phyloP scores from a whole-genome alignment of 2,113 vertebrate genomes.

The Cyprinodon tularosa region DNA sequence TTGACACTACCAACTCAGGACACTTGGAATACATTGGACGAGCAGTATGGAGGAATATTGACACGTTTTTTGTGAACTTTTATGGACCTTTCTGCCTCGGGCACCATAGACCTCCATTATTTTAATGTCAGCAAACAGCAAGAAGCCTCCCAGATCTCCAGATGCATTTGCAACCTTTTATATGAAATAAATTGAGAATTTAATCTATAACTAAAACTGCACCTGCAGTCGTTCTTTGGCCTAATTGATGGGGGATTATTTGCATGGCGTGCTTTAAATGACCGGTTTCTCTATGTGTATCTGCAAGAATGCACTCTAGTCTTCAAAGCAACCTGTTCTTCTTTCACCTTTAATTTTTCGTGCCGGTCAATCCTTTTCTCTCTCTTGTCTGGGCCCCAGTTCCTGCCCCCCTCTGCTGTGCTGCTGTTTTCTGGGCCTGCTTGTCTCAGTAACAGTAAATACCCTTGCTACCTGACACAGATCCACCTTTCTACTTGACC shows the following conservation, averaged over 20 bases:
- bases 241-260: not conserved
- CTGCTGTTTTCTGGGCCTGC: constrained; percentile 60
- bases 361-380: not conserved
- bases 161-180: too few relatives aligned
- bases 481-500: constrained; percentile 78
- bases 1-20: too few relatives aligned
- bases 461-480: constrained; percentile 76
- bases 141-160: too few relatives aligned
- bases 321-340: constrained; percentile 15
- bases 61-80: too few relatives aligned
- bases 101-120: too few relatives aligned
- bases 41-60: too few relatives aligned
- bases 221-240: not conserved
- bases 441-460: constrained; percentile 78
- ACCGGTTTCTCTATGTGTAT: not conserved
- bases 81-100: too few relatives aligned
- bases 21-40: too few relatives aligned
- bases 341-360: constrained; percentile 26
- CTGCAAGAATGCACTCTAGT: constrained; percentile 49
- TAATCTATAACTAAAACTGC: not conserved
- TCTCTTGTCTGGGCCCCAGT: not conserved
- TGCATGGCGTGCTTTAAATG: not conserved
- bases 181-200: not conserved
- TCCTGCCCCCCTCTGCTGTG: constrained; percentile 34
- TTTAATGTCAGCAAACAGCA: too few relatives aligned